phyloP scores from a whole-genome alignment of 2,113 vertebrate species.

The Pygathrix nemaeus region DNA sequence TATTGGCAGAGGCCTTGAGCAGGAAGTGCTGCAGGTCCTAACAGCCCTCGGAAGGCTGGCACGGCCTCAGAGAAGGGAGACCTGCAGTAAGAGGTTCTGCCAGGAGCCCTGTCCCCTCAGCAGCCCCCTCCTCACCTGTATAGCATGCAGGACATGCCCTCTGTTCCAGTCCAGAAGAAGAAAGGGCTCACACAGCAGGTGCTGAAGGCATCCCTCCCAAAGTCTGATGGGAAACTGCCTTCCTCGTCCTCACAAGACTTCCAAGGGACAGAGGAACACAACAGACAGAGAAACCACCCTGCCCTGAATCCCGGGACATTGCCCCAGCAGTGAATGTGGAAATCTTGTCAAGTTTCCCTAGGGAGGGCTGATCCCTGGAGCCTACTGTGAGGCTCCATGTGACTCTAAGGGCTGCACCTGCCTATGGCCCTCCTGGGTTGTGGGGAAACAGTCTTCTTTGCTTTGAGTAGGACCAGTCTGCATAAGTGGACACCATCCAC shows the following conservation, averaged over 20 bases:
- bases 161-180: neutral
- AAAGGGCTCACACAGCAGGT: neutral
- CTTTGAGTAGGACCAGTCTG: neutral
- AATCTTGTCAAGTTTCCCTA: neutral
- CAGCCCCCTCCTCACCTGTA: too few species aligned
- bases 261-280: neutral
- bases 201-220: too few species aligned
- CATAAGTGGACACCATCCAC: neutral
- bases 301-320: too few species aligned
- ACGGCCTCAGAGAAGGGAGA: neutral
- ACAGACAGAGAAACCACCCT: neutral
- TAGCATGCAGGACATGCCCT: fast-evolving
- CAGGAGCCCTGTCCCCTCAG: neutral
- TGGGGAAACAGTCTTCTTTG: neutral
- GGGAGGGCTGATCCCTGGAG: neutral
- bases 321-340: neutral
- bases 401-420: neutral
- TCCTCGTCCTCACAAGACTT: neutral
- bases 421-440: neutral
- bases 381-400: neutral
- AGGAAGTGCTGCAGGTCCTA: neutral
- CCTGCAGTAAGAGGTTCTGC: neutral
- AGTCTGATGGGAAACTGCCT: neutral
- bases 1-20: neutral
- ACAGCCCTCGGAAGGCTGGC: neutral